Base-by-base conservation (phyloP, 2,113 vertebrate genomes). In the Odontophorus gujanensis region DNA sequence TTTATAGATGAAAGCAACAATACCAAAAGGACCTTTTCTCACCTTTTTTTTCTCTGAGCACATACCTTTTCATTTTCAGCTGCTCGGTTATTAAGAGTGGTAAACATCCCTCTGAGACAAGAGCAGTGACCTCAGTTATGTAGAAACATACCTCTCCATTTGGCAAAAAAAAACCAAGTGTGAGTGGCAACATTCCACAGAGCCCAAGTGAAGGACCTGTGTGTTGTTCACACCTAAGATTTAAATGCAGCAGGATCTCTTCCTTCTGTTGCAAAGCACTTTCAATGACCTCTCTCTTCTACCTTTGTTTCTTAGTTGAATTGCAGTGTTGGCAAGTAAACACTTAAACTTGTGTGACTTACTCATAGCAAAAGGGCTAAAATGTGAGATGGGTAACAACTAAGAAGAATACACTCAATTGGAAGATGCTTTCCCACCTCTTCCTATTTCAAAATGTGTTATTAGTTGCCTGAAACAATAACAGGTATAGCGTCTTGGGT, bases 121-220 rank as follows among this genome's bases (percentile, higher is more conserved):
- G 25, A 84, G 58, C 38, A 18, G 21, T 51, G 36, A 53, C 57
- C 43, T 65, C 57, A 28, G 1, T 59, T 53, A 26, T 4, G 24
- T 48, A 32, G 72, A 62, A 17, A 57, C 19, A 3, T 50, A 58
- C 45, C 34, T 61, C 85, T 45, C 30, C 12, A 38, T 25, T 61
- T 69, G 65, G 68, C 63, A 62, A 18, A 67, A 65, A 38, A 58
- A 62, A 18, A 62, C 22, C 38, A 65, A 22, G 20, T 58, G 25
- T 14, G 34, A 69, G 26, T 17, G 66, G 65, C 65, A 58, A 0
- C 9, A 48, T 47, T 67, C 5, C 4, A 3, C 34, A 85, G 48
- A 73, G n/a, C 53, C 1, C 1, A 71, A 66, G 32, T 0, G 0
- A 88, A 38, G 63, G 36, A 22, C 4, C 0, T 17, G 30, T 8